Evolutionary conservation across 1,140 invertebrate species (phyloP).

Genomic region (Hydropsyche tenuis): DNA sequence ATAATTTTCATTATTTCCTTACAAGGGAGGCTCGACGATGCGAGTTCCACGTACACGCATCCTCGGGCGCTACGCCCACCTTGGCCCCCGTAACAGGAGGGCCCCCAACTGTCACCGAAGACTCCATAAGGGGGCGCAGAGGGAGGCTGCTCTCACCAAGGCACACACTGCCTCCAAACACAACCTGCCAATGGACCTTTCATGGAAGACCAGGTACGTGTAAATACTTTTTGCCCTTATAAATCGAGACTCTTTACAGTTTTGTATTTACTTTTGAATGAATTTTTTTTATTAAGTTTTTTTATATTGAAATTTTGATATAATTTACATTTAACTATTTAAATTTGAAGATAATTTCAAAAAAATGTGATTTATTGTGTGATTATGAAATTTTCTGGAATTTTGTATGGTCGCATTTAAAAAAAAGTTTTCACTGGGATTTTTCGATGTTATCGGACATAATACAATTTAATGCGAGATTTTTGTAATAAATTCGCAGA

Average conservation of each 20-base stretch:
- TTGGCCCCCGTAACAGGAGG: slow-evolving; percentile 24
- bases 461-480: no score
- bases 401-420: no score
- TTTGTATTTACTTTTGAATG: no score
- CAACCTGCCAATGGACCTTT: slow-evolving; percentile 86
- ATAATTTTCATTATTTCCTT: background rate
- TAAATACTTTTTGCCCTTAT: no score
- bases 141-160: slow-evolving; percentile 77
- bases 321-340: no score
- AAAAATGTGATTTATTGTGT: background rate
- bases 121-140: slow-evolving; percentile 61
- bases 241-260: no score
- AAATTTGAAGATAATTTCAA: no score
- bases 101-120: slow-evolving; percentile 47
- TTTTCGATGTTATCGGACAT: no score
- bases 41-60: slow-evolving; percentile 76
- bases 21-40: slow-evolving; percentile 64
- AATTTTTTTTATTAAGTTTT: no score
- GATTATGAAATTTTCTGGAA: background rate
- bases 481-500: no score
- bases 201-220: slow-evolving; percentile 69
- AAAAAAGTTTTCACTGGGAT: no score
- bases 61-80: slow-evolving; percentile 54
- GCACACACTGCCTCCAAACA: slow-evolving; percentile 83
- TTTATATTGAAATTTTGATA: no score